phyloP scores from a whole-genome alignment of 2,888 invertebrate species.

The Pterostichus madidus region DNA sequence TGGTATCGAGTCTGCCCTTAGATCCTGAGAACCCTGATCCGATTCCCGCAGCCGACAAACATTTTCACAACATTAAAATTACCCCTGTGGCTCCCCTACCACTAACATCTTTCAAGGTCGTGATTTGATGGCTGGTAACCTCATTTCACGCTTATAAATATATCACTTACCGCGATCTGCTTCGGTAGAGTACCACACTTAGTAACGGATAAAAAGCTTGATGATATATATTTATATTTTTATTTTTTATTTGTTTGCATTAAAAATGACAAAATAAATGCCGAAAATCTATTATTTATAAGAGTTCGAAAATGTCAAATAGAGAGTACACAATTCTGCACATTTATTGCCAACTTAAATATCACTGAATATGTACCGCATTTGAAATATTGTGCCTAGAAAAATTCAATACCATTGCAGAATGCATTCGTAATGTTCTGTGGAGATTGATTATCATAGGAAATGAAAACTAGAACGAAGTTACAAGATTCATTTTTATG shows the following conservation, averaged over 20 bases:
- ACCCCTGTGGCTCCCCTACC: too few relatives aligned
- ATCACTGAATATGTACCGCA: slow-evolving; percentile 26
- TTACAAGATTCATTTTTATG: slow-evolving; percentile 37
- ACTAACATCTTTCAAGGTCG: too few relatives aligned
- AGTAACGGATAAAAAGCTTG: too few relatives aligned
- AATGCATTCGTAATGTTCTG: slow-evolving; percentile 13
- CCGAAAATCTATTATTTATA: slow-evolving; percentile 7
- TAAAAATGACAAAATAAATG: slow-evolving; percentile 15
- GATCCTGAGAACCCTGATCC: too few relatives aligned
- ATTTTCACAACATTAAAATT: too few relatives aligned
- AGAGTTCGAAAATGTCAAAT: slow-evolving; percentile 10
- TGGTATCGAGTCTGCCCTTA: too few relatives aligned
- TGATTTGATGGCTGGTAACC: too few relatives aligned
- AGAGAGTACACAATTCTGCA: not conserved
- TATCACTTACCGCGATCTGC: too few relatives aligned
- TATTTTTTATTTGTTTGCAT: slow-evolving; percentile 16
- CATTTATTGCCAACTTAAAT: slow-evolving; percentile 9
- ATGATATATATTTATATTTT: too few relatives aligned
- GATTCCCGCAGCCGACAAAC: too few relatives aligned
- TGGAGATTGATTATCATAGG: slow-evolving; percentile 47
- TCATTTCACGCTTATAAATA: too few relatives aligned
- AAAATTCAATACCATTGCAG: slow-evolving; percentile 1
- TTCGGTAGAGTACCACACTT: too few relatives aligned
- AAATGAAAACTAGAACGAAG: slow-evolving; percentile 53
- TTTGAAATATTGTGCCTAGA: slow-evolving; percentile 31